Conservation (phyloP, 2,888 invertebrate genomes). For the Drosophila anomelani region DNA sequence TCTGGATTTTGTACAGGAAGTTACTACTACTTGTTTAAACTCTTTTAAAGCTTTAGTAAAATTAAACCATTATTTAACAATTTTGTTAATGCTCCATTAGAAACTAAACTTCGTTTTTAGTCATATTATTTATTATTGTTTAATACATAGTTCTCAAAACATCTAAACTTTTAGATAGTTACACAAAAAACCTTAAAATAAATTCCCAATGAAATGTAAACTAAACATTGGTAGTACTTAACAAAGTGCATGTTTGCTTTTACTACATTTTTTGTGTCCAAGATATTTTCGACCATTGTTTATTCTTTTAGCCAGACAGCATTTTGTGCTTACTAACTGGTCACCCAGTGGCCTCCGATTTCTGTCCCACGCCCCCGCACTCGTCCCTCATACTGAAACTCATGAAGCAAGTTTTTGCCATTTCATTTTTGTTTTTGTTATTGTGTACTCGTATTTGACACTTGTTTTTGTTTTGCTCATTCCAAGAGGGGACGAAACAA, state of each 20-base stretch:
- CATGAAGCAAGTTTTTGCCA: conserved; percentile 56
- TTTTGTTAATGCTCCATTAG: no score
- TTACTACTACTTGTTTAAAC: neutral
- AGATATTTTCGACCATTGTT: conserved; percentile 33
- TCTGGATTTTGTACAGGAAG: neutral
- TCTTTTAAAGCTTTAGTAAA: neutral
- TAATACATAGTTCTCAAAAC: neutral
- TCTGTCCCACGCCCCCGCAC: conserved; percentile 1
- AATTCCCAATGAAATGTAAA: neutral
- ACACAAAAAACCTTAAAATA: no score
- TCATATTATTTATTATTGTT: no score
- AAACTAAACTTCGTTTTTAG: no score
- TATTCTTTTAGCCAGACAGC: conserved; percentile 45
- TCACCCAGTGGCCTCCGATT: conserved; percentile 30
- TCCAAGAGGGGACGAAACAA: conserved; percentile 7
- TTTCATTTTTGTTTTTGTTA: conserved; percentile 11
- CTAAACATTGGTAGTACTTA: neutral
- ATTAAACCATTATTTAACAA: neutral
- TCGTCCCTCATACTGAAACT: conserved; percentile 36
- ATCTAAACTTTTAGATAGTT: no score
- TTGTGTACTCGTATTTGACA: conserved; percentile 64
- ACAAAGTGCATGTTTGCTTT: conserved; percentile 18
- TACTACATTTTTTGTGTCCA: neutral
- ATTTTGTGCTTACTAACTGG: conserved; percentile 58
- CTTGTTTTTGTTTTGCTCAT: conserved; percentile 61